Evolutionary conservation across 2,888 invertebrate genomes (phyloP).

Genomic region (Chloroclysta siterata): DNA sequence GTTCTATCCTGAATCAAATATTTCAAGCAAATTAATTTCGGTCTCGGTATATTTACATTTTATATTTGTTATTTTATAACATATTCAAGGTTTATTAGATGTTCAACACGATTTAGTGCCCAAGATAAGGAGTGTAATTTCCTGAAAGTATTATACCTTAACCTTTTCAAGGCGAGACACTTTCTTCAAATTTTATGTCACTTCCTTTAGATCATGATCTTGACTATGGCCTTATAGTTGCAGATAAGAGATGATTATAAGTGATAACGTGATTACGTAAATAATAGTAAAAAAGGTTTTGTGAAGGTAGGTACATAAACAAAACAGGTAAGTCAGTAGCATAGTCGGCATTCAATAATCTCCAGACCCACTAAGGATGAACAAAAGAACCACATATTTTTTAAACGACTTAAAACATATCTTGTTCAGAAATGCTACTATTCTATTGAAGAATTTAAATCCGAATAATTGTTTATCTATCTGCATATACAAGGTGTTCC

Average conservation of each 20-base stretch:
- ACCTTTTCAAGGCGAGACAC: slow-evolving; percentile 2
- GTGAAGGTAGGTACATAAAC: no score
- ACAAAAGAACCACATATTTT: no score
- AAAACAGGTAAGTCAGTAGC: no score
- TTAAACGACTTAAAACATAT: no score
- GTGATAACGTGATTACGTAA: neutral
- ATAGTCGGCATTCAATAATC: no score
- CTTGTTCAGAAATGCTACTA: no score
- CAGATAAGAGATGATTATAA: slow-evolving; percentile 3
- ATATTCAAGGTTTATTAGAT: neutral
- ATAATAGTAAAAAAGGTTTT: neutral
- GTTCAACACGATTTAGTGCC: neutral
- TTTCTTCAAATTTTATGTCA: neutral
- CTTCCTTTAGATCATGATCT: slow-evolving; percentile 6
- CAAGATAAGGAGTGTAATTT: neutral
- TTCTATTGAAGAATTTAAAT: no score
- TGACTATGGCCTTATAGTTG: slow-evolving; percentile 7
- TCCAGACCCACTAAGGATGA: no score
- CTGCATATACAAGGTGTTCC: no score
- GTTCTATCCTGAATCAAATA: neutral
- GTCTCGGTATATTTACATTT: neutral
- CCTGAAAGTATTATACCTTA: neutral
- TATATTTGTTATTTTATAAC: neutral
- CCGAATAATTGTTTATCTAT: no score
- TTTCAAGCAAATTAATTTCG: neutral